Evolutionary conservation across 2,888 invertebrate species (phyloP).

Genomic region (Creontiades dilutus): DNA sequence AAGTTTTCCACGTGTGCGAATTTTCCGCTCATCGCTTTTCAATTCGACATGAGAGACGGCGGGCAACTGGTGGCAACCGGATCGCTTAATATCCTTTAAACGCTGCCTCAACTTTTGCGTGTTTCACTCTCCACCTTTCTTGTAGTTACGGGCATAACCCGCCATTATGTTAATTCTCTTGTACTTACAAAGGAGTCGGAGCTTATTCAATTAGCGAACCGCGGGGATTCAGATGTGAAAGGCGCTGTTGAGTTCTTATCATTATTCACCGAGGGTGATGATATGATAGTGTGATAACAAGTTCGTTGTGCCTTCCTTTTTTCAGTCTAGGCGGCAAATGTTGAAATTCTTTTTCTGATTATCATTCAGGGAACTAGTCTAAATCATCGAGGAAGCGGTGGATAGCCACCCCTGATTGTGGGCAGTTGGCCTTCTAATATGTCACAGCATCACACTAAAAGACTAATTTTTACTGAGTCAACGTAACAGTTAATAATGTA

Average conservation of each 20-base stretch:
- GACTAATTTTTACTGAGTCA: too few relatives aligned
- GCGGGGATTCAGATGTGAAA: background rate
- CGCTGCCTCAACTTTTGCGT: conserved; percentile 9
- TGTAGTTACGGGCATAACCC: conserved; percentile 26
- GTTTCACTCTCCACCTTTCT: background rate
- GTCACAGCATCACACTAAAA: too few relatives aligned
- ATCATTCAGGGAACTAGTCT: background rate
- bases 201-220: conserved; percentile 19
- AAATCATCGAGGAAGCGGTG: background rate
- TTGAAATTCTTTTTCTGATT: background rate
- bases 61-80: background rate
- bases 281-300: background rate
- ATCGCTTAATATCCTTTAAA: conserved; percentile 27
- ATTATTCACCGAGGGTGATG: background rate
- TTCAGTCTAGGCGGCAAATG: background rate
- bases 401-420: too few relatives aligned
- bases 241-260: background rate
- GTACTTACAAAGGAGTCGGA: conserved; percentile 14
- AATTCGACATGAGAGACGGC: background rate
- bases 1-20: background rate
- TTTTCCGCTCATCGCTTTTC: conserved; percentile 22
- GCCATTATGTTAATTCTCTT: conserved; percentile 2
- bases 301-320: background rate
- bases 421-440: too few relatives aligned
- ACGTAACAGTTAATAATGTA: too few relatives aligned